These are phyloP conservation scores for Megalops cyprinoides DNA, from an alignment of 2,797 vertebrate species.

Conservation along the genomic window DNA sequence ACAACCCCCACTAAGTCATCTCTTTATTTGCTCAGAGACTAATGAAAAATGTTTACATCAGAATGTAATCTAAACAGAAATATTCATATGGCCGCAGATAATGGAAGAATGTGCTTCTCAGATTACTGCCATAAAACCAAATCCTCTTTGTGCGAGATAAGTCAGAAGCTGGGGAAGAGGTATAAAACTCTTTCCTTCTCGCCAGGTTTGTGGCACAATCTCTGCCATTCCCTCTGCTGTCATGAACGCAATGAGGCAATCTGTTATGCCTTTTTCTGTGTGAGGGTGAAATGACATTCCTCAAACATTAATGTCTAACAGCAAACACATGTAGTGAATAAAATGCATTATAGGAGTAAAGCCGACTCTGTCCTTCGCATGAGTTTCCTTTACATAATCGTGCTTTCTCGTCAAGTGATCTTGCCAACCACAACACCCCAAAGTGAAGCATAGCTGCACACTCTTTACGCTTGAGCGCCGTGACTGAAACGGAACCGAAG, in stretches of 20 bases:
- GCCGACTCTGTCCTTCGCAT: not conserved
- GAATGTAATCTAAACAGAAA: constrained; percentile 44
- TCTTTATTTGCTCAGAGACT: constrained; percentile 28
- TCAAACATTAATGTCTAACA: constrained; percentile 8
- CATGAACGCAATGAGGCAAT: constrained; percentile 2
- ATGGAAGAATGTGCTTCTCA: constrained; percentile 34
- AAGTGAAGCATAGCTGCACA: not conserved
- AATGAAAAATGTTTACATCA: constrained; percentile 37
- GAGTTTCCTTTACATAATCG: not conserved
- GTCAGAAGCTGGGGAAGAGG: not conserved
- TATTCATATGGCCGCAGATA: constrained; percentile 30
- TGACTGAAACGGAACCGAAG: not conserved
- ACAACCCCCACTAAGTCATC: not conserved
- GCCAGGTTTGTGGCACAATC: not conserved
- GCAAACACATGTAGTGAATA: constrained; percentile 14
- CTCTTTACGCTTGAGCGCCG: not conserved
- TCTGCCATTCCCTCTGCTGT: not conserved
- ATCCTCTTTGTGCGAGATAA: constrained; percentile 41
- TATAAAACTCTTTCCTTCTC: not conserved
- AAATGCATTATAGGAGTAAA: not conserved
- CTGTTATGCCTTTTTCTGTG: not conserved
- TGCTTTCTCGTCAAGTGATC: not conserved
- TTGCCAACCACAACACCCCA: not conserved
- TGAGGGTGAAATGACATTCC: constrained; percentile 3
- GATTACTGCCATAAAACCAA: constrained; percentile 37